These are phyloP conservation scores for Smithornis capensis DNA, from an alignment of 2,113 vertebrate genomes.

Conservation along the genomic window DNA sequence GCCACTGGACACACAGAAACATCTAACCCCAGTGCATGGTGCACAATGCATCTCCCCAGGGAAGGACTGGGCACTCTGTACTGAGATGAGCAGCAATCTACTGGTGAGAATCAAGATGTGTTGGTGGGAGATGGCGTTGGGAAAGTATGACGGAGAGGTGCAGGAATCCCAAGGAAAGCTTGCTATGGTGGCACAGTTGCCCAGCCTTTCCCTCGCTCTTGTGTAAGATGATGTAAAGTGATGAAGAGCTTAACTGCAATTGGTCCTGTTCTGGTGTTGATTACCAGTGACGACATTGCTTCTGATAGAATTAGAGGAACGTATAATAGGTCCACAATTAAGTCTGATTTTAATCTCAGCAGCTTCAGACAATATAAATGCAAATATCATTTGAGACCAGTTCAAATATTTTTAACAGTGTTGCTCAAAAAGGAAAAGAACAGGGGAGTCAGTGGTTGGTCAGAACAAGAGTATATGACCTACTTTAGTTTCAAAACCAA, in stretches of 20 bases:
- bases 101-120: neutral
- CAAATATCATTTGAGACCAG: neutral
- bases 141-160: neutral
- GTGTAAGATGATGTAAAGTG: neutral
- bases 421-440: neutral
- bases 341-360: conserved; percentile 41
- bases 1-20: rapidly evolving
- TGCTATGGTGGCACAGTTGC: rapidly evolving
- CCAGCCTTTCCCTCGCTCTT: neutral
- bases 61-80: neutral
- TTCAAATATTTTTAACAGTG: neutral
- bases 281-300: neutral
- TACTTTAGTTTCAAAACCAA: neutral
- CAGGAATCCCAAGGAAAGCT: conserved; percentile 43
- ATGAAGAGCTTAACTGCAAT: neutral
- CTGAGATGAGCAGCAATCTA: neutral
- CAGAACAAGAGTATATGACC: neutral
- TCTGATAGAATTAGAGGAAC: neutral
- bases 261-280: neutral
- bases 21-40: neutral
- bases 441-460: neutral
- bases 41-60: rapidly evolving
- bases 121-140: neutral
- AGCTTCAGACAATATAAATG: conserved; percentile 16
- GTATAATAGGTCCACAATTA: neutral